Percentiles rank a stretch among this genome's conserved stretches.
These are phyloP conservation scores for Mustela lutreola DNA, from an alignment of 2,113 vertebrate genomes.

Conservation along the genomic window DNA sequence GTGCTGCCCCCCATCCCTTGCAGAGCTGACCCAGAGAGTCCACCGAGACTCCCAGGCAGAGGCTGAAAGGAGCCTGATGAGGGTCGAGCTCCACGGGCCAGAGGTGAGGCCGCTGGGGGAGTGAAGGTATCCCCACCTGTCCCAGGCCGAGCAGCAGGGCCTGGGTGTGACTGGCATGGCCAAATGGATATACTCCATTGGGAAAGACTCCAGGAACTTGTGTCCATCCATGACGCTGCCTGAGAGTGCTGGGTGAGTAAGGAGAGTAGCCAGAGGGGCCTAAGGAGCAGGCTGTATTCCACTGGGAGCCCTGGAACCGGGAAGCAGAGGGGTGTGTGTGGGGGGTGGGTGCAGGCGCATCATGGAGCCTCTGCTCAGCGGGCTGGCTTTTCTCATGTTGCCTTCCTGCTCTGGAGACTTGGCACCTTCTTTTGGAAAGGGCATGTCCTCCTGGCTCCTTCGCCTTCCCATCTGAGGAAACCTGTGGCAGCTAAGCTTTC, in stretches of 20 bases:
- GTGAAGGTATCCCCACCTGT: background rate
- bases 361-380: background rate
- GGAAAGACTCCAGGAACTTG: background rate
- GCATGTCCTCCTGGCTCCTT: slow-evolving; percentile 76
- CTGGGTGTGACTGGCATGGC: slow-evolving; percentile 10
- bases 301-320: background rate
- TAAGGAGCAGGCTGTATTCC: background rate
- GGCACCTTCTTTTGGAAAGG: background rate
- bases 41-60: background rate
- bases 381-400: background rate
- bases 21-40: background rate
- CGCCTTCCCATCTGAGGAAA: slow-evolving; percentile 82
- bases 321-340: background rate
- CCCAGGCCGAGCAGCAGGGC: background rate
- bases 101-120: background rate
- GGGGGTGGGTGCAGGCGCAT: background rate
- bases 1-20: background rate
- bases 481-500: slow-evolving; percentile 83
- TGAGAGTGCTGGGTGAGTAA: background rate
- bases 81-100: background rate
- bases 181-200: slow-evolving; percentile 25
- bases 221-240: background rate
- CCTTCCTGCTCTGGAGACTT: slow-evolving; percentile 56
- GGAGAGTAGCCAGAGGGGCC: background rate
- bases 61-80: background rate